A percentile compares a stretch with the other conserved stretches of the same genome.
These are phyloP conservation scores for Oreochromis grahami DNA, from an alignment of 2,797 vertebrate genomes.

Conservation along the genomic window DNA sequence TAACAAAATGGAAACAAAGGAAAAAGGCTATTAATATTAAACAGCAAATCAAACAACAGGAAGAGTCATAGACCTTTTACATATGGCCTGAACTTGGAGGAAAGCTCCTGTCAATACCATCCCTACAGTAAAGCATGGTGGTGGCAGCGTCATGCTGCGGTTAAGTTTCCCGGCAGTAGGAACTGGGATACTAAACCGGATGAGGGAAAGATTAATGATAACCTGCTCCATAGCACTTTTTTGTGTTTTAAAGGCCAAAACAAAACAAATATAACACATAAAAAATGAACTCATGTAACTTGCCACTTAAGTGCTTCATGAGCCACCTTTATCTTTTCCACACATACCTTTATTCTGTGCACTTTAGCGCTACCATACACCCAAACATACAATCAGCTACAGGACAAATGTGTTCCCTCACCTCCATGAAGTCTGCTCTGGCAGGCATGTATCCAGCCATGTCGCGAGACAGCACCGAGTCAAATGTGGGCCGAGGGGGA, in stretches of 20 bases:
- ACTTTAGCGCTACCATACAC: background rate
- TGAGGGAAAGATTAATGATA: background rate
- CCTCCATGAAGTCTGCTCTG: conserved; percentile 97
- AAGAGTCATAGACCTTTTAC: background rate
- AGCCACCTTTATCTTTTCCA: background rate
- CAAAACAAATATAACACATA: background rate
- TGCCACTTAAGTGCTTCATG: background rate
- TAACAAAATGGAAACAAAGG: background rate
- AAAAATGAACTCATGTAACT: background rate
- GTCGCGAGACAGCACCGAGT: conserved; percentile 92
- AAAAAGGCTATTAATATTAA: background rate
- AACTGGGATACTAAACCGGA: background rate
- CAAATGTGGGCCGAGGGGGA: conserved; percentile 93
- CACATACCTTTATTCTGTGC: background rate
- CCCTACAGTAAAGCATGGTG: background rate
- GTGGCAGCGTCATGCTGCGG: background rate
- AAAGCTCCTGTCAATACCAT: background rate
- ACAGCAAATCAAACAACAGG: background rate
- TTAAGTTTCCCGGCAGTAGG: background rate
- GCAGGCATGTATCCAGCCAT: conserved; percentile 99
- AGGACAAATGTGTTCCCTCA: conserved; percentile 49
- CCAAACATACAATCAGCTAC: background rate
- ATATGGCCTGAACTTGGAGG: background rate
- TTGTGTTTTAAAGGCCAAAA: background rate
- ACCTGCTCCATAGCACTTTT: background rate